phyloP scores from a whole-genome alignment of 35 echinoderm and acorn worm species.

The Lytechinus variegatus region DNA sequence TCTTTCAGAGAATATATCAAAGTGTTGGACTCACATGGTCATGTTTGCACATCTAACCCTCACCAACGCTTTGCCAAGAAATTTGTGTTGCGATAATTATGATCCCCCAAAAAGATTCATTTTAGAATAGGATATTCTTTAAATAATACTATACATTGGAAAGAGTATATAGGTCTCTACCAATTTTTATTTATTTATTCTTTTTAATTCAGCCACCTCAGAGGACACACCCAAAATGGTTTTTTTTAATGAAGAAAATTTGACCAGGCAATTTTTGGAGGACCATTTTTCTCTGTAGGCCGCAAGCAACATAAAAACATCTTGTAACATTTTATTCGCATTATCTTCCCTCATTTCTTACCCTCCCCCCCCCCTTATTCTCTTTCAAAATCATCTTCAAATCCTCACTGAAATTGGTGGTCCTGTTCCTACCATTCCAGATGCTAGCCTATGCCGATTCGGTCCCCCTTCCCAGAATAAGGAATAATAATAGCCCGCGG shows the following conservation, averaged over 20 bases:
- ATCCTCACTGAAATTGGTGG: background rate
- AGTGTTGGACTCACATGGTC: background rate
- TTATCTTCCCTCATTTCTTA: background rate
- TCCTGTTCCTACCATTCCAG: background rate
- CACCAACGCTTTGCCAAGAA: background rate
- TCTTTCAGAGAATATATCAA: background rate
- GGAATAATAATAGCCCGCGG: slow-evolving; percentile 16
- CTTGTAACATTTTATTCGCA: background rate
- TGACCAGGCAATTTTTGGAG: background rate
- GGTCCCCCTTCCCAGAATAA: slow-evolving; percentile 31
- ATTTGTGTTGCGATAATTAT: no score
- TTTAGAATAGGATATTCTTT: no score
- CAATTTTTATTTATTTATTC: no score
- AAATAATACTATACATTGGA: no score
- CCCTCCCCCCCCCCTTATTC: no score
- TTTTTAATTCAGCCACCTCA: no score
- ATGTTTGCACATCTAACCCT: background rate
- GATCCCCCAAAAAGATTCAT: no score
- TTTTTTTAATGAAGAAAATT: no score
- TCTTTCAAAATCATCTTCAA: background rate
- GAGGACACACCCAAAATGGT: no score
- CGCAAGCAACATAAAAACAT: background rate
- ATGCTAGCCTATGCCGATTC: slow-evolving; percentile 49
- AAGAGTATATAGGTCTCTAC: no score
- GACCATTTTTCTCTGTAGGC: background rate